Conservation (phyloP, 2,888 invertebrate species). For the Eurytoma adleriae region DNA sequence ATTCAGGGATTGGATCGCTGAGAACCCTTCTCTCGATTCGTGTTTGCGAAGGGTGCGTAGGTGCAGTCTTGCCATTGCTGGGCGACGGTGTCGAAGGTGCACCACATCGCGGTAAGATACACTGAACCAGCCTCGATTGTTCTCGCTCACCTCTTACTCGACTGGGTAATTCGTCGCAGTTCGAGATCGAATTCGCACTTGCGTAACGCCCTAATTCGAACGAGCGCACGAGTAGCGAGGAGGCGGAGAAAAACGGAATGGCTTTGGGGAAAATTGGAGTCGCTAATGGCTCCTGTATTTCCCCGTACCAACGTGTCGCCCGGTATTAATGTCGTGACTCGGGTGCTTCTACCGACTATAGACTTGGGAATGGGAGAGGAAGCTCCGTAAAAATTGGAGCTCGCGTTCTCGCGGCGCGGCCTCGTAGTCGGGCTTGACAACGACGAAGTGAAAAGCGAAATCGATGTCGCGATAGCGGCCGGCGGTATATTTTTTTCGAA, state of each 20-base stretch:
- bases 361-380: background rate
- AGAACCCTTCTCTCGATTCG: too few relatives aligned
- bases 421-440: background rate
- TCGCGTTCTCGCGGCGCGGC: constrained; percentile 7
- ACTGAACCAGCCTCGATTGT: too few relatives aligned
- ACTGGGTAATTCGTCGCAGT: too few relatives aligned
- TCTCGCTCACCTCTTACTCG: too few relatives aligned
- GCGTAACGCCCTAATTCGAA: too few relatives aligned
- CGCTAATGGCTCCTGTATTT: constrained; percentile 41
- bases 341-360: background rate
- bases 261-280: constrained; percentile 27
- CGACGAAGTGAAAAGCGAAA: constrained; percentile 11
- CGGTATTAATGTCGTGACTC: constrained; percentile 40
- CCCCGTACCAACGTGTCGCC: constrained; percentile 16
- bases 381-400: constrained; percentile 30
- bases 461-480: constrained; percentile 20
- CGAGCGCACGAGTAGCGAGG: too few relatives aligned
- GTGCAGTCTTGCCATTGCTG: too few relatives aligned
- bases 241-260: too few relatives aligned
- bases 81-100: too few relatives aligned
- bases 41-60: too few relatives aligned
- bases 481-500: constrained; percentile 8
- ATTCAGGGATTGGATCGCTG: constrained; percentile 56
- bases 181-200: too few relatives aligned
- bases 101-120: too few relatives aligned